Evolutionary conservation across 2,797 vertebrate genomes (phyloP).

Genomic region (Periophthalmus magnuspinnatus): DNA sequence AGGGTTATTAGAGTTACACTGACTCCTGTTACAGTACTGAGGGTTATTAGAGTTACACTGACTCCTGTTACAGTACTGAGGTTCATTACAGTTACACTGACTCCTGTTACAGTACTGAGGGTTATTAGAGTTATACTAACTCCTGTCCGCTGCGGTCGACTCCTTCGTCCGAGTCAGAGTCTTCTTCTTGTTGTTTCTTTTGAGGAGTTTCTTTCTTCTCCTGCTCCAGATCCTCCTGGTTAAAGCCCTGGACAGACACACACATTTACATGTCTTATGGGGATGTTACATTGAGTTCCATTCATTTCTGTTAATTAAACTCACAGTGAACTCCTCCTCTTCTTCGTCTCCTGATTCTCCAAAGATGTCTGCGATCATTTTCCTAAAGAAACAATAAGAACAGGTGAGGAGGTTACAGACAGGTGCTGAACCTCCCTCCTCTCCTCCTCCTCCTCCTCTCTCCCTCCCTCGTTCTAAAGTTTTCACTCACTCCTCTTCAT

Average conservation of each 20-base stretch:
- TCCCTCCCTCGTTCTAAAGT: background rate
- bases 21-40: no score
- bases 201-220: constrained; percentile 72
- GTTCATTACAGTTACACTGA: no score
- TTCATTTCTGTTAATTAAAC: constrained; percentile 27
- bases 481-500: constrained; percentile 90
- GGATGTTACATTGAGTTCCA: no score
- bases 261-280: background rate
- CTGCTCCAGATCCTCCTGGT: constrained; percentile 95
- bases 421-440: background rate
- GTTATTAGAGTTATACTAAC: constrained; percentile 69
- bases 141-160: constrained; percentile 85
- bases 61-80: background rate
- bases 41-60: no score
- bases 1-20: no score
- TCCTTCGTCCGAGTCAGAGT: constrained; percentile 94
- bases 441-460: no score
- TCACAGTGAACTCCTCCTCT: constrained; percentile 96
- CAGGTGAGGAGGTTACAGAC: background rate
- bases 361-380: constrained; percentile 98
- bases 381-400: constrained; percentile 71
- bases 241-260: constrained; percentile 85
- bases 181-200: constrained; percentile 65
- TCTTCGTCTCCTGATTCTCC: constrained; percentile 98
- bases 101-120: no score